These are phyloP conservation scores for Cinara cedri DNA, from an alignment of 2,888 invertebrate genomes.

Conservation along the genomic window DNA sequence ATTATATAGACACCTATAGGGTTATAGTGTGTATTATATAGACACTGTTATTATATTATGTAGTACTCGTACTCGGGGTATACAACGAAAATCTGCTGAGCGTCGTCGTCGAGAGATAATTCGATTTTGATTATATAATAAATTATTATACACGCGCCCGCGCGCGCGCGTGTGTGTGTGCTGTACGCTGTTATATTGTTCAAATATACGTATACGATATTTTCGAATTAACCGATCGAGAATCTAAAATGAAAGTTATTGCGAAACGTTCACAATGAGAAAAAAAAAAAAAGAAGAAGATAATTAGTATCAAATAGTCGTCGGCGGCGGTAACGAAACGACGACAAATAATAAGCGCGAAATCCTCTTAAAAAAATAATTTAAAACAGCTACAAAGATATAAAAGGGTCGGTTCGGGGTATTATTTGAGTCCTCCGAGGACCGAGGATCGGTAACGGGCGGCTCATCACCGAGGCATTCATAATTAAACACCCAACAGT, in stretches of 20 bases:
- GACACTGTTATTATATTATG: neutral
- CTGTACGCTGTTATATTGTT: constrained; percentile 33
- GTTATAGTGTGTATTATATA: neutral
- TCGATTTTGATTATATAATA: constrained; percentile 41
- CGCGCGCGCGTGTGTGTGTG: too few relatives aligned
- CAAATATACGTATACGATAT: constrained; percentile 9
- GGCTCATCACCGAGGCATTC: too few relatives aligned
- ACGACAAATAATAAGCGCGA: neutral
- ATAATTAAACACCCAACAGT: too few relatives aligned
- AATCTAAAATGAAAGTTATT: constrained; percentile 53
- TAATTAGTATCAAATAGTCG: constrained; percentile 13
- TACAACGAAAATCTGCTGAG: constrained; percentile 23
- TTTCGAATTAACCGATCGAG: constrained; percentile 45
- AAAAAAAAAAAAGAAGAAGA: constrained; percentile 12
- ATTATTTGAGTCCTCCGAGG: too few relatives aligned
- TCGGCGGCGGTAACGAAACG: neutral
- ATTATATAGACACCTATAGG: neutral
- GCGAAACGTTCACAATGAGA: constrained; percentile 42
- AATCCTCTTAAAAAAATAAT: neutral
- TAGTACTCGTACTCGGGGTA: neutral
- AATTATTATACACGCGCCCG: neutral
- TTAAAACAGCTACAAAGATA: too few relatives aligned
- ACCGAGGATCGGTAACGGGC: too few relatives aligned
- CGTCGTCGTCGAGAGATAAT: constrained; percentile 28
- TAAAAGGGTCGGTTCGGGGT: too few relatives aligned